Base-by-base conservation (phyloP, 2,113 vertebrate genomes). In the Poicephalus meyeri region DNA sequence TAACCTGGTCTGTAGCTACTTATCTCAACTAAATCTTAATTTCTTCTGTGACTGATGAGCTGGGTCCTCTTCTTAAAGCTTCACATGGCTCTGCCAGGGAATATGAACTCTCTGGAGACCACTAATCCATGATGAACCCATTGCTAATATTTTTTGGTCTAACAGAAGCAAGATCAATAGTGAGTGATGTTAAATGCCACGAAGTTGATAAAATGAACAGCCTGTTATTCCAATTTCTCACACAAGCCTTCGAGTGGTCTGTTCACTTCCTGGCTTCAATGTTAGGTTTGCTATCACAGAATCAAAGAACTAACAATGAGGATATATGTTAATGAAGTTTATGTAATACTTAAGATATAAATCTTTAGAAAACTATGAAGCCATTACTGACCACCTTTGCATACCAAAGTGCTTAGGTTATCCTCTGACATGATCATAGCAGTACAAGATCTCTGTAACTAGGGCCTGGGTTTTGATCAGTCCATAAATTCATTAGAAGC, bases 381-480 rank as follows among this genome's bases (percentile, higher is more conserved):
- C 79, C 71, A 46, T 89, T 63, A 70, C 72, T 76, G 89, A 86
- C 88, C 86, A 81, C 85, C 61, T 70, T 78, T 81, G 69, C 46
- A 31, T 13, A 17, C 42, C n/a, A 37, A 89, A 93, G 76, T 21
- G 70, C 55, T 91, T 76, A 6, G 89, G 93, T 93, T 61, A 52
- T 92, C 91, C 94, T 80, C 21, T 78, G 69, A 73, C 56, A 88
- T 85, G 89, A 92, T 92, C 82, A 66, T 2, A 74, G 77, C 16
- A 76, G 61, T 46, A 79, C 70, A 90, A 85, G 74, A 84, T 58
- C 70, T 18, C 50, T 49, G 71, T 53, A 91, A 97, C 96, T 87
- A 96, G 80, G 35, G 71, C 63, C 64, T 44, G 33, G 35, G 56
- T 80, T 95, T 94, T 91, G 89, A 96, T 86, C 95, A 90, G 79